Conservation (phyloP, 2,113 vertebrate species). For the Eulacestoma nigropectus region DNA sequence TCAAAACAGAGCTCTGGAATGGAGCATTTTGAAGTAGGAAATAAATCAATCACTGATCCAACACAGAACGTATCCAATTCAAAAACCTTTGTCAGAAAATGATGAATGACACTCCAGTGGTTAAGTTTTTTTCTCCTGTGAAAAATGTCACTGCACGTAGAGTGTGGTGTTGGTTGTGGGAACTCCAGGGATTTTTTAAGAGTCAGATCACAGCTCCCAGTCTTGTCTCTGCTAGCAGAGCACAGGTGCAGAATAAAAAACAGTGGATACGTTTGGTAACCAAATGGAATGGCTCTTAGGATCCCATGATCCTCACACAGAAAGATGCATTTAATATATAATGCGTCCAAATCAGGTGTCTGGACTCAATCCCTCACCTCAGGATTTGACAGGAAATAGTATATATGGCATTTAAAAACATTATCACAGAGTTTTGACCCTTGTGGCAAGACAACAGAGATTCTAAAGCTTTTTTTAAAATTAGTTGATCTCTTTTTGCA, state of each 20-base stretch:
- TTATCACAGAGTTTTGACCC: not conserved
- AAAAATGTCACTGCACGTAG: not conserved
- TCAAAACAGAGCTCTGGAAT: not conserved
- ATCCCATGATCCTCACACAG: not conserved
- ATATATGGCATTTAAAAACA: not conserved
- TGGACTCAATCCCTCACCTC: not conserved
- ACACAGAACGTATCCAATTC: not conserved
- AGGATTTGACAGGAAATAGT: not conserved
- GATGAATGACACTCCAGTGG: not conserved
- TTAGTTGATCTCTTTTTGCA: not conserved
- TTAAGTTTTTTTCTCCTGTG: not conserved
- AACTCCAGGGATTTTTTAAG: not conserved
- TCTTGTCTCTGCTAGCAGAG: not conserved
- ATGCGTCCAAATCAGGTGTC: not conserved
- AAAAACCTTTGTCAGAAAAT: slow-evolving; percentile 22
- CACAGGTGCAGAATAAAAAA: not conserved
- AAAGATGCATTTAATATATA: not conserved
- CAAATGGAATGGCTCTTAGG: not conserved
- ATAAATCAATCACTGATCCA: slow-evolving; percentile 1
- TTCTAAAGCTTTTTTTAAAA: not conserved
- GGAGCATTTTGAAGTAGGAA: not conserved
- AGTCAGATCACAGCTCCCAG: not conserved
- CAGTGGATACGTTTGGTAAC: not conserved
- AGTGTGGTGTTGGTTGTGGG: not conserved
- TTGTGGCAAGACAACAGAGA: not conserved